These are phyloP conservation scores for Oceanodroma leucorhoa DNA, from an alignment of 2,797 vertebrate species.

Conservation along the genomic window DNA sequence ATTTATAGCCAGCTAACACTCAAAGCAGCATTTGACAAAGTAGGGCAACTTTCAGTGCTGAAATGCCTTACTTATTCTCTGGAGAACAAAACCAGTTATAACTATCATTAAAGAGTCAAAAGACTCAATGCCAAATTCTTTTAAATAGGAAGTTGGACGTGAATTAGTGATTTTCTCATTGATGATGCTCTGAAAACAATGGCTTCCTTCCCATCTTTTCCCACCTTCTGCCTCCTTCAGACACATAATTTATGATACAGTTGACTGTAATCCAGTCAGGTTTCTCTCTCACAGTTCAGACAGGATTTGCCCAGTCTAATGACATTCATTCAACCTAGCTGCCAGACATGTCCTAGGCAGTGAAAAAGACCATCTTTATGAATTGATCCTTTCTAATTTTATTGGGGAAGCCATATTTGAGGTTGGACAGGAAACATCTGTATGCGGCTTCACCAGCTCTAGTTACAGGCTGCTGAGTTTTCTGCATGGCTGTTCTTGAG, in stretches of 20 bases:
- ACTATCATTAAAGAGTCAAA: neutral
- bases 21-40: neutral
- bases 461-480: neutral
- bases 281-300: neutral
- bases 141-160: neutral
- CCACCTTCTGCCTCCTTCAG: neutral
- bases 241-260: neutral
- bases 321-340: neutral
- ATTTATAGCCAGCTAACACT: neutral
- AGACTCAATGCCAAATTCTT: neutral
- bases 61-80: neutral
- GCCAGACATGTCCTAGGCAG: neutral
- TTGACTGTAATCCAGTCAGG: neutral
- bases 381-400: neutral
- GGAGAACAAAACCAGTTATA: neutral
- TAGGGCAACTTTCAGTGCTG: neutral
- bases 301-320: neutral
- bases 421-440: neutral
- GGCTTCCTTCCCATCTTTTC: neutral
- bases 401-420: neutral
- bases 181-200: neutral
- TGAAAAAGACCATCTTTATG: neutral
- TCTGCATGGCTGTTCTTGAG: neutral
- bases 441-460: neutral
- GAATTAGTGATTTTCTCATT: neutral